Percentiles rank a stretch among this genome's conserved stretches.
Evolutionary conservation across 2,888 invertebrate species (phyloP).

Genomic region (Magallana nippona): DNA sequence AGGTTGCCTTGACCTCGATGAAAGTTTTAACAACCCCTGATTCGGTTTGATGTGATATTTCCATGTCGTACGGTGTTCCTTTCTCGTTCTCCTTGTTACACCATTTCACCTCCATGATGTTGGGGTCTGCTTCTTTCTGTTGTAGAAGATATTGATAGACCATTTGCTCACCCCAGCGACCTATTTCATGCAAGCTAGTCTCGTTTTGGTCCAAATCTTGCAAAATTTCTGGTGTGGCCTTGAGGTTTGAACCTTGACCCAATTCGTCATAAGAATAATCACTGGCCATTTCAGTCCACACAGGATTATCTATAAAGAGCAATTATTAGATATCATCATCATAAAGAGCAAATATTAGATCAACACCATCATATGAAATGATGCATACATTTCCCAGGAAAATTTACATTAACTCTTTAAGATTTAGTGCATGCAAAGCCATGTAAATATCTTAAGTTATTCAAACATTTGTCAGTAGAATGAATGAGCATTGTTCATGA

Average conservation of each 20-base stretch:
- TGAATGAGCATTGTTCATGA: no score
- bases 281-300: slow-evolving; percentile 67
- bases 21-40: slow-evolving; percentile 52
- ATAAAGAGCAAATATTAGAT: slow-evolving; percentile 21
- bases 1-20: slow-evolving; percentile 72
- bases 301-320: slow-evolving; percentile 64
- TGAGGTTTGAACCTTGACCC: slow-evolving; percentile 59
- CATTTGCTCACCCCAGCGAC: slow-evolving; percentile 75
- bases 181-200: slow-evolving; percentile 61
- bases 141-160: slow-evolving; percentile 71
- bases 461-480: no score
- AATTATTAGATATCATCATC: no score
- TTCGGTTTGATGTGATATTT: slow-evolving; percentile 61
- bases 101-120: slow-evolving; percentile 68
- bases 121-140: slow-evolving; percentile 57
- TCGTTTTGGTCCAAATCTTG: slow-evolving; percentile 44
- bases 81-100: slow-evolving; percentile 67
- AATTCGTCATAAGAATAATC: slow-evolving; percentile 72
- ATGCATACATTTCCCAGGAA: no score
- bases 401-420: no score
- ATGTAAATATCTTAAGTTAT: no score
- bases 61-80: slow-evolving; percentile 75
- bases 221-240: slow-evolving; percentile 50
- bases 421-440: no score
- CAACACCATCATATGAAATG: no score